Evolutionary conservation across 2,113 vertebrate genomes (phyloP).

Genomic region (Spheniscus mendiculus): DNA sequence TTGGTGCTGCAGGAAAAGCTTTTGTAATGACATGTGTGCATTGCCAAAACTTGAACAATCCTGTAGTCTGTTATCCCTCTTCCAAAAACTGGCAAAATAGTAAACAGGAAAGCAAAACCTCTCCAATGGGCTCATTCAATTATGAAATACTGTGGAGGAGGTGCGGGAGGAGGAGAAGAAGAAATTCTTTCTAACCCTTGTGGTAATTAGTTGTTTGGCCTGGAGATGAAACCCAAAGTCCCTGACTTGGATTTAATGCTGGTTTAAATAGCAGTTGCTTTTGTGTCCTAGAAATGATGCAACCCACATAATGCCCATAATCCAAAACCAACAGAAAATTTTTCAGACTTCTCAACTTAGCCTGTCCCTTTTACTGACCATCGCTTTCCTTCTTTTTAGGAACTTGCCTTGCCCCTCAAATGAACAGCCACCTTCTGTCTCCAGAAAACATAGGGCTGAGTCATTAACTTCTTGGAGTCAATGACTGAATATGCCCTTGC

Average conservation of each 20-base stretch:
- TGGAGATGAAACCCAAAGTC: neutral
- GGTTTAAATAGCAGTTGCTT: conserved; percentile 6
- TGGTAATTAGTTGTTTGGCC: neutral
- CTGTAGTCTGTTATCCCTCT: neutral
- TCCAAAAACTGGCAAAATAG: neutral
- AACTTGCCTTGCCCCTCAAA: neutral
- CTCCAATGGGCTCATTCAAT: neutral
- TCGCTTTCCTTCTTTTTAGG: neutral
- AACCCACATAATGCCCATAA: neutral
- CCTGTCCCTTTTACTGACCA: neutral
- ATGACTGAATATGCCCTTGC: neutral
- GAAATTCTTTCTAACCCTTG: neutral
- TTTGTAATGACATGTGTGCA: neutral
- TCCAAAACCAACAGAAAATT: neutral
- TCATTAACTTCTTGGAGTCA: conserved; percentile 11
- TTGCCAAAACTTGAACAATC: neutral
- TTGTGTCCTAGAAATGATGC: neutral
- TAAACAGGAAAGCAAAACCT: neutral
- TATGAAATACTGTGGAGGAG: conserved; percentile 30
- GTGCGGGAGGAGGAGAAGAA: neutral
- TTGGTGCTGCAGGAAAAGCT: neutral
- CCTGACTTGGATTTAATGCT: neutral
- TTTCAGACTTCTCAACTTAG: conserved; percentile 1
- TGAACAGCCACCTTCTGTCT: neutral
- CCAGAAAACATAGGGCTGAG: neutral